Base-by-base conservation (phyloP, 2,113 vertebrate genomes). In the Pluvialis apricaria region DNA sequence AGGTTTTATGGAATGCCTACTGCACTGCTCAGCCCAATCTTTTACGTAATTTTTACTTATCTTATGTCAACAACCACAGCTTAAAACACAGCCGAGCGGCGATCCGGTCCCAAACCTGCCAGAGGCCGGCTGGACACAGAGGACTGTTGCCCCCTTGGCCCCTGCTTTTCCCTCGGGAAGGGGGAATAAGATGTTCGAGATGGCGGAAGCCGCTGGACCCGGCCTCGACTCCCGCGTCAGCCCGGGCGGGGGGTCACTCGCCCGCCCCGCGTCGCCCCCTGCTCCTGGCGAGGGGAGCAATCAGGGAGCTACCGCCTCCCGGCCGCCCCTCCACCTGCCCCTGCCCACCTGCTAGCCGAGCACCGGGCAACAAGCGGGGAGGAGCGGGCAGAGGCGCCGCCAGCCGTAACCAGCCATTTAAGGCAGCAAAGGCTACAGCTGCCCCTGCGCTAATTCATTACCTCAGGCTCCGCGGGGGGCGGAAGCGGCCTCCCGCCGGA, bases 61-160 rank as follows among this genome's bases (percentile, higher is more conserved):
- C 13, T 36, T 11, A 11, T 6, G 38, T 5, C 31, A 58, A 36
- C 38, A 17, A 34, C 8, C 31, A 10, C n/a, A 13, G 42, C 15
- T 24, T 3, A 44, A 26, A 84, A 28, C 17, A 13, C 28, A 34
- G 26, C 13, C 16, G 2, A 38, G 31, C 36, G 15, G 34, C 55
- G 11, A 34, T 0, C 34, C 32, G 1, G 20, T 22, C 31, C 40
- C 45, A 18, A 12, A 34, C 15, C 42, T 11, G 28, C 44, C 49
- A 1, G 10, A n/a, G 32, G 40, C 22, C 21, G 7, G 22, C 62
- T 58, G 24, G 28, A 6, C 32, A 2, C 29, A 6, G 25, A 9
- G 4, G 14, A 2, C 26, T 6, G 11, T 0, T 2, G 5, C 17
- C 5, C 26, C 26, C 24, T 26, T 0, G 10, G 2, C 1, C 15